These are phyloP conservation scores for Strix occidentalis DNA, from an alignment of 2,797 vertebrate genomes.

Conservation along the genomic window DNA sequence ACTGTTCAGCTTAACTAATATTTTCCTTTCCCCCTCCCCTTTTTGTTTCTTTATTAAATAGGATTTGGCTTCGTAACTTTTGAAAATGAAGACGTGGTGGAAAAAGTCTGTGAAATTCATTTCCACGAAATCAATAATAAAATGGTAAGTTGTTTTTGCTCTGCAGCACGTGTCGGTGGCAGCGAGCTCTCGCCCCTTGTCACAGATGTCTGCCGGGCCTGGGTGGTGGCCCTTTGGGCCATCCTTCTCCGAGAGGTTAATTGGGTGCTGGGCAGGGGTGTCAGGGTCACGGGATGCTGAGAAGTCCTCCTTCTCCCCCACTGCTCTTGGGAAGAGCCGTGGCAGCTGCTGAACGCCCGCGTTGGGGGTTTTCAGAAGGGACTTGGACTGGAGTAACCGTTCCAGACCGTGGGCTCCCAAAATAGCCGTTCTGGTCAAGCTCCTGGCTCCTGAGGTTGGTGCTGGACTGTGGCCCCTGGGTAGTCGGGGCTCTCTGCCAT, in stretches of 20 bases:
- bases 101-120: constrained; percentile 99
- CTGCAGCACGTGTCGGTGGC: accelerated
- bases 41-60: constrained; percentile 70
- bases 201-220: accelerated
- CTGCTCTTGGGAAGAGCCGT: neutral
- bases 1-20: neutral
- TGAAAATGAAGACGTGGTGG: constrained; percentile 99
- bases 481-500: neutral
- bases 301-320: neutral
- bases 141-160: constrained; percentile 88
- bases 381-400: neutral
- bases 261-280: neutral
- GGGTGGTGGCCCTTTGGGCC: neutral
- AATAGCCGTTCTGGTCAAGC: neutral
- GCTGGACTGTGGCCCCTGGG: neutral
- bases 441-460: accelerated
- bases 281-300: neutral
- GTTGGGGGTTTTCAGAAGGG: neutral
- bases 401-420: neutral
- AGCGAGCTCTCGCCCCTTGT: neutral
- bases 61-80: constrained; percentile 99
- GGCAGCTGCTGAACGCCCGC: accelerated
- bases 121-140: constrained; percentile 99
- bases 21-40: neutral
- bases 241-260: neutral